Base-by-base conservation (phyloP, 2,797 vertebrate genomes). In the Urosaurus nigricauda region DNA sequence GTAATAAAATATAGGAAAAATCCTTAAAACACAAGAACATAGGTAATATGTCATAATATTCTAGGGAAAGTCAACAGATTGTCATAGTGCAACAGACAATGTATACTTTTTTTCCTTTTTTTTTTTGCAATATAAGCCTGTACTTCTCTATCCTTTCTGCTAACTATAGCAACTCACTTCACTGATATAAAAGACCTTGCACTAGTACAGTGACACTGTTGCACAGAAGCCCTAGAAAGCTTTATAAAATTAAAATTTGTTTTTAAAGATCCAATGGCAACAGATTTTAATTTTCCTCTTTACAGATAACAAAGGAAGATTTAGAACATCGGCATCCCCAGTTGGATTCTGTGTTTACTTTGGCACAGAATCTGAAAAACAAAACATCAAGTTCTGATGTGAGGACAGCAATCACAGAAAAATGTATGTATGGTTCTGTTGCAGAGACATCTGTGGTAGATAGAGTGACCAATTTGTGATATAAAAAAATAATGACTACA, bases 351-450 rank as follows among this genome's bases (percentile, higher is more conserved):
- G 98, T 99, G 94, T 99, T 99, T 85, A 99, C 98, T 0, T 93
- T 99, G 96, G 98, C 99, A 80, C 99, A 99, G 93, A 99, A 99
- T 96, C 97, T 98, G 96, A 99, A 99, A 96, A 99, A 99, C 94
- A 99, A 99, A 96, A 98, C 99, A 17, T 99, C 98, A 17, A 98
- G 98, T 95, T 96, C 98, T 81, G 99, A 99, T 1, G 94, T 99
- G 60, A 98, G 99, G 89, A 98, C 98, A 78, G 98, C 98, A 84
- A 99, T 99, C 83, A 98, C 98, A 63, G 99, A 99, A 95, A 99
- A 99, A 96, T 71, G 99, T 99, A 94, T 97, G 97, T 94, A 85
- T 5, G 14, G 74, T n/a, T 1, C 0, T 2, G 12, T 60, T 81
- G 83, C 83, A 47, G 2, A 16, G 37, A 87, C 58, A 21, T 60